Base-by-base conservation (phyloP, 2,888 invertebrate species). In the Polyommatus icarus region DNA sequence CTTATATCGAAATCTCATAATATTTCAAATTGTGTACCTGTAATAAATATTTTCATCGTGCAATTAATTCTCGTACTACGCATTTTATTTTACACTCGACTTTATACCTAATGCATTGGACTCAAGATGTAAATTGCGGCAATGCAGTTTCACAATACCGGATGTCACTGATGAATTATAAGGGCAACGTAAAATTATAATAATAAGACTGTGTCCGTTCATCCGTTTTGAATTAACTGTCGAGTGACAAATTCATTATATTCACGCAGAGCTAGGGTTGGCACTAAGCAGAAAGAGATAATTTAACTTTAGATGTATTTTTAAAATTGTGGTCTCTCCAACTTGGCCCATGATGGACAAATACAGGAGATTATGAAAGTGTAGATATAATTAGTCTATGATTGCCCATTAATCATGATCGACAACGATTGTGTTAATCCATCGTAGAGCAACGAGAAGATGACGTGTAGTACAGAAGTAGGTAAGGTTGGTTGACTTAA, bases 171-270 rank as follows among this genome's bases (percentile, higher is more conserved):
- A 78, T 82, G 80, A 82, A 79, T 82, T 81, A 82, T 80, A 83
- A 80, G 80, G 81, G 82, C 79, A 80, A 79, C 78, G 80, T 81
- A 80, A 87, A 87, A 87, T 87, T 84, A 88, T 86, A 82, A 85
- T 85, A 85, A 87, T 87, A 84, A 83, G 83, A 86, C 83, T 86
- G 83, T 79, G 82, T 80, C 82, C 81, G 82, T 85, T 84, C 83
- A 85, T 87, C 85, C 83, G 84, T 80, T 78, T 79, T 78, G 82
- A 89, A 89, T 87, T 84, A 87, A 84, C 83, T 80, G 88, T 32
- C 80, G 87, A 88, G 83, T 87, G 88, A 88, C 90, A 89, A 87
- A 88, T 86, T 87, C 84, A 85, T 87, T 85, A 87, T 87, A 87
- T 89, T 88, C 88, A 88, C 83, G 84, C 81, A 80, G 78, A 87